phyloP scores from a whole-genome alignment of 2,888 invertebrate genomes.

The Linnaemya tessellans region DNA sequence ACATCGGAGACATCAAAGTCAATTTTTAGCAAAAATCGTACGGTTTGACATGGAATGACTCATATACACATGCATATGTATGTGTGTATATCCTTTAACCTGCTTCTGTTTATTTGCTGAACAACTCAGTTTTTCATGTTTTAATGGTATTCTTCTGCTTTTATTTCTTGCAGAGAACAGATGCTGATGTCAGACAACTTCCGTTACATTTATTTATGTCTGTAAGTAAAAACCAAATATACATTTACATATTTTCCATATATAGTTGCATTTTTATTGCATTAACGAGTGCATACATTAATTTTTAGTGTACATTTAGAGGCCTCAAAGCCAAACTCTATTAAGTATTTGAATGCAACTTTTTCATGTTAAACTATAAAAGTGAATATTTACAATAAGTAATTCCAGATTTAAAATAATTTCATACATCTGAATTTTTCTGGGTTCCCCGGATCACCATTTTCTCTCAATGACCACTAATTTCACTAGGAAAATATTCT shows the following conservation, averaged over 20 bases:
- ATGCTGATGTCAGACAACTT: conserved; percentile 67
- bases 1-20: no score
- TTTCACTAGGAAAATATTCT: no score
- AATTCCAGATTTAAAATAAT: no score
- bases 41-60: no score
- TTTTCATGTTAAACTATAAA: not conserved
- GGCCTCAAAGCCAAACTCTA: not conserved
- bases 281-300: conserved; percentile 33
- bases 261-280: conserved; percentile 58
- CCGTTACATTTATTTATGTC: conserved; percentile 27
- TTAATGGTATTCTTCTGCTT: not conserved
- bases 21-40: no score
- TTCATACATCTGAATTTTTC: no score
- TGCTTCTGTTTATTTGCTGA: conserved; percentile 26
- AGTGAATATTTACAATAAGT: not conserved
- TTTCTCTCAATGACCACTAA: no score
- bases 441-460: no score
- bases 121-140: conserved; percentile 41
- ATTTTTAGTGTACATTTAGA: not conserved
- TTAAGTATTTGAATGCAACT: not conserved
- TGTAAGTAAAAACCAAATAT: conserved; percentile 11
- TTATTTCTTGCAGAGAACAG: conserved; percentile 50
- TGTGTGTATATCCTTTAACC: not conserved
- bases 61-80: no score
- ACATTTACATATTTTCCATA: conserved; percentile 48